Base-by-base conservation (phyloP, 2,797 vertebrate species). In the Eptatretus atami region DNA sequence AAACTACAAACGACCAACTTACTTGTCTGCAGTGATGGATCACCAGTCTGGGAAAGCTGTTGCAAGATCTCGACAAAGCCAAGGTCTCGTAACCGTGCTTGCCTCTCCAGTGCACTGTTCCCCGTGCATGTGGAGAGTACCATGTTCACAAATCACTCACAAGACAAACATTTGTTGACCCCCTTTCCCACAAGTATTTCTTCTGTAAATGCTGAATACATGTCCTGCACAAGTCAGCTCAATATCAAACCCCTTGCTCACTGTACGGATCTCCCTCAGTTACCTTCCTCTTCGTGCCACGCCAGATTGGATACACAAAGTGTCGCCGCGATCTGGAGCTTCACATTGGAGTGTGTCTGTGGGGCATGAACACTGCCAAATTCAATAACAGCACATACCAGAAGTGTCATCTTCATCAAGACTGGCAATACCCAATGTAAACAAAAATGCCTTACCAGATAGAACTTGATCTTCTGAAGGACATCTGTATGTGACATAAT, bases 401-500 rank as follows among this genome's bases (percentile, higher is more conserved):
- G n/a, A 15, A 52, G 53, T 52, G 14, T 44, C 64, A 31, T 57
- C 52, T 52, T 12, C 10, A 61, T 61, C 19, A n/a, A 12, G 9
- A 60, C 31, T 19, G 10, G 44, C 15, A 65, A 52, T 24, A n/a
- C 13, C 52, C 55, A 52, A 10, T 52, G 14, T 44, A 5, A 44
- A 44, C 31, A 44, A 44, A n/a, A 44, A 44, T 44, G 54, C 65
- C 75, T 53, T 76, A 95, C 92, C 88, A 98, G 90, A 70, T 96
- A 96, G 74, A 87, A 92, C 73, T 92, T 96, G 72, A 95, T 80
- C 80, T 98, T 98, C 77, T 96, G 90, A 63, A 98, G 79, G 71
- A 86, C 90, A 73, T 98, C 92, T 63, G 94, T 85, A 67, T 98
- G 95, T 69, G 86, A 93, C 90, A 96, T 93, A 70, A 98, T 83